Evolutionary conservation across 1,140 invertebrate genomes (phyloP), one percentile per base, ranked within the genome.

Genomic region (Bacillus rossius): DNA sequence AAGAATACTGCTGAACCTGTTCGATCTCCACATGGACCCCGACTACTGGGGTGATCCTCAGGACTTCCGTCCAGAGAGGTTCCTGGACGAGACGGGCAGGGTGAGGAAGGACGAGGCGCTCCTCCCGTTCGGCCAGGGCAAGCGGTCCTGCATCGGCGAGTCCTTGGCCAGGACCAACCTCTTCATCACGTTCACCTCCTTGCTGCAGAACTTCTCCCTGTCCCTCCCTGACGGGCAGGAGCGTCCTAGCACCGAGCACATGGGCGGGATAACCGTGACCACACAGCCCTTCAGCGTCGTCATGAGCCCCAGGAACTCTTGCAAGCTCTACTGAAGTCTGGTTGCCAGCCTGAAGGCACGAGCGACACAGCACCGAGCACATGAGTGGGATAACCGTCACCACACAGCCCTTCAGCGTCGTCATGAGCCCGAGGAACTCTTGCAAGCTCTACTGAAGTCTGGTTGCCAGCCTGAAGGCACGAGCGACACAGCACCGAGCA

Each of bases 111-210:
- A 82, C 40, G 81, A 83, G 57, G 72, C 75, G 59, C 76, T 83
- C n/a, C 77, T 86, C 55, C 81, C 86, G 19, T 91, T 90, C 71
- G 85, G 87, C 41, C 69, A 79, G 55, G 88, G 88, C 90, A 75
- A 76, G 50, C 17, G 17, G 29, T n/a, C 40, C 3, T 86, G 84
- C 59, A 59, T 82, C 1, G 84, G 83, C 13, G 83, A 86, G 66
- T 65, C 68, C 43, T 59, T 86, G 17, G 84, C 83, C 0, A 78
- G 76, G 59, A 68, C 73, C 10, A 77, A 74, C 41, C 57, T 84
- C 20, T 85, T 82, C 59, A 58, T 82, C 25, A 81, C 79, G 52
- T 71, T 81, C 45, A 70, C 77, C 1, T 67, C 74, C 48, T 64
- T 84, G 16, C 57, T 84, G 22, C 76, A 82, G 59, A 69, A 77